Base-by-base conservation (phyloP, 2,888 invertebrate genomes). In the Hydraecia micacea region DNA sequence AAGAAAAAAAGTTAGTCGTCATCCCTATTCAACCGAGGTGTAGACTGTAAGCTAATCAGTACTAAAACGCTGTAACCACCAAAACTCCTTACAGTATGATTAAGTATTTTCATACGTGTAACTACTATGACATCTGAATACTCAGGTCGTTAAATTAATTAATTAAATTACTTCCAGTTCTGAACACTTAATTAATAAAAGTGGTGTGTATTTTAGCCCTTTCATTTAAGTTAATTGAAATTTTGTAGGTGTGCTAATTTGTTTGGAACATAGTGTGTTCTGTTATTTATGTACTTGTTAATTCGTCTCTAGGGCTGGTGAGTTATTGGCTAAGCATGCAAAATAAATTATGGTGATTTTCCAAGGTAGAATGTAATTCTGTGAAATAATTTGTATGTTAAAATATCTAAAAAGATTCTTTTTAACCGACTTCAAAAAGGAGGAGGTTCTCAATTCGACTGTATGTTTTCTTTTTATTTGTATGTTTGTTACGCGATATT, bases 161-260 rank as follows among this genome's bases (percentile, higher is more conserved):
- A 84, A 72, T 86, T 65, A 42, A 82, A 82, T 84, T 82, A 86
- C 78, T 62, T 66, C 60, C 60, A 72, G 15, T 68, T 67, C 15
- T 82, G 72, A 84, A 86, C 73, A 46, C 58, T 82, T 79, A 86
- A 84, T 84, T 77, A 83, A 66, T 84, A 86, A 77, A 86, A 86
- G 83, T 84, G 78, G 46, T 74, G 49, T 74, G 42, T 77, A 77
- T 81, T 74, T 80, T 71, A 77, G 73, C 63, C 49, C 42, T 83
- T 82, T 77, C 66, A 52, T 65, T 84, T 62, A 72, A 75, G 36
- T 77, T 68, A 86, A 86, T 86, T 86, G 80, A 73, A 55, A 72
- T 62, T 85, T 73, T 73, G 68, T 73, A 73, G 81, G 81, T 68
- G 46, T 9, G 85, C 67, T 68, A 72, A 79, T 68, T 52, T 84